These are phyloP conservation scores for Ischnus inquisitorius DNA, from an alignment of 2,888 invertebrate genomes.

Conservation along the genomic window DNA sequence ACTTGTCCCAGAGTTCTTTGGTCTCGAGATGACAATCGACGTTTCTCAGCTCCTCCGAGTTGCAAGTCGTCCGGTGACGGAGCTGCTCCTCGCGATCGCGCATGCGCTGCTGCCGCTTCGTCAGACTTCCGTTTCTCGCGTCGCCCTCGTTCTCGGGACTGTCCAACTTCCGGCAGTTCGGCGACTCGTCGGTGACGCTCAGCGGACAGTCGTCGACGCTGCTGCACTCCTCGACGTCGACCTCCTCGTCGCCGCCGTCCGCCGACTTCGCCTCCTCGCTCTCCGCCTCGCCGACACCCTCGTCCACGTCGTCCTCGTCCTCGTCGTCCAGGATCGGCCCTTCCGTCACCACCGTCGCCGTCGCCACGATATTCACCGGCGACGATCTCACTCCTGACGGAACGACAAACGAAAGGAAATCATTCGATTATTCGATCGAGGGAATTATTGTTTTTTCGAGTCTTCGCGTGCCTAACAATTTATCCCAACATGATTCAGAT, in stretches of 20 bases:
- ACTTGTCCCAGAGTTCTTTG: slow-evolving; percentile 94
- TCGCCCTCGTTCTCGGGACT: slow-evolving; percentile 53
- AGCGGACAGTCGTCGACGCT: slow-evolving; percentile 86
- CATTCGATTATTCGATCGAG: slow-evolving; percentile 23
- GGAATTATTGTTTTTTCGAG: background rate
- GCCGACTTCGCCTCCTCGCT: slow-evolving; percentile 79
- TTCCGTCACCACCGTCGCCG: slow-evolving; percentile 86
- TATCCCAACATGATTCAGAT: too few species aligned
- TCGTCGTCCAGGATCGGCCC: slow-evolving; percentile 85
- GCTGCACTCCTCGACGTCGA: slow-evolving; percentile 88
- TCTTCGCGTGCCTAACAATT: too few species aligned
- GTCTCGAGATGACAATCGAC: slow-evolving; percentile 92
- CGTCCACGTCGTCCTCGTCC: slow-evolving; percentile 87
- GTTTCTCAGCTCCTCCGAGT: slow-evolving; percentile 88
- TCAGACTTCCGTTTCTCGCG: slow-evolving; percentile 84
- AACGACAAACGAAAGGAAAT: slow-evolving; percentile 16
- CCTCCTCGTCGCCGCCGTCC: slow-evolving; percentile 86
- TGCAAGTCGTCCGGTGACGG: slow-evolving; percentile 86
- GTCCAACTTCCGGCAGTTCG: slow-evolving; percentile 54
- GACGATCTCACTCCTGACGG: slow-evolving; percentile 79
- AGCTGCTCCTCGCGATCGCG: slow-evolving; percentile 76
- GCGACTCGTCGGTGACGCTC: slow-evolving; percentile 74
- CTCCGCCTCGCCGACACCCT: slow-evolving; percentile 87
- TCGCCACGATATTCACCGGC: slow-evolving; percentile 83
- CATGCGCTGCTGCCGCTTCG: slow-evolving; percentile 66